Evolutionary conservation across 2,113 vertebrate species (phyloP).

Genomic region (Neotoma lepida): DNA sequence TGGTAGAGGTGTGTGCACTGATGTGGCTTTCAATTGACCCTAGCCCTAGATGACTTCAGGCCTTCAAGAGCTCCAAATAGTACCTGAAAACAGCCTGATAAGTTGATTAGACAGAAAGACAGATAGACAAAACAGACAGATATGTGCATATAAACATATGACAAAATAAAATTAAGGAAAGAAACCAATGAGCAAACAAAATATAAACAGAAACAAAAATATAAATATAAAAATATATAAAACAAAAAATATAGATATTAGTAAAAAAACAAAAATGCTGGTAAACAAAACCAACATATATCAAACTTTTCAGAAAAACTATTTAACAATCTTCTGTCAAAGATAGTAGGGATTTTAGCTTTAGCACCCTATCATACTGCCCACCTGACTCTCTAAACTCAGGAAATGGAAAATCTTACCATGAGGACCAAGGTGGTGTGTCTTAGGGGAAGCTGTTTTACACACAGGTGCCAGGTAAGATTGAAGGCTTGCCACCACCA

Average conservation of each 20-base stretch:
- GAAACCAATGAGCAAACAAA: neutral
- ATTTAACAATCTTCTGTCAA: neutral
- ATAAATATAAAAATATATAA: neutral
- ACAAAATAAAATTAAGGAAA: neutral
- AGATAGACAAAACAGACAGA: neutral
- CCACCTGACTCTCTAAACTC: neutral
- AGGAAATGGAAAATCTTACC: neutral
- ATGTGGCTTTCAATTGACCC: neutral
- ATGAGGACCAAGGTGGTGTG: neutral
- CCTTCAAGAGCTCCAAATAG: neutral
- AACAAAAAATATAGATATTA: neutral
- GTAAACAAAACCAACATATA: conserved; percentile 17
- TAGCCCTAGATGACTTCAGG: neutral
- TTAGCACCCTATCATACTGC: neutral
- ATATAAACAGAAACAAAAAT: neutral
- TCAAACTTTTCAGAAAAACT: conserved; percentile 19
- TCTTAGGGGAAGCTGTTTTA: neutral
- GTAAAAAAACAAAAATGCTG: neutral
- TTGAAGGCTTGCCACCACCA: neutral
- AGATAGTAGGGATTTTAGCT: neutral
- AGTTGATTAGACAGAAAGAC: neutral
- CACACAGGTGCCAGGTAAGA: neutral
- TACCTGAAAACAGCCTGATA: neutral
- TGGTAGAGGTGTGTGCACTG: neutral
- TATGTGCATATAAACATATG: neutral